These are phyloP conservation scores for Drosophila colorata DNA, from an alignment of 2,888 invertebrate species.

Conservation along the genomic window DNA sequence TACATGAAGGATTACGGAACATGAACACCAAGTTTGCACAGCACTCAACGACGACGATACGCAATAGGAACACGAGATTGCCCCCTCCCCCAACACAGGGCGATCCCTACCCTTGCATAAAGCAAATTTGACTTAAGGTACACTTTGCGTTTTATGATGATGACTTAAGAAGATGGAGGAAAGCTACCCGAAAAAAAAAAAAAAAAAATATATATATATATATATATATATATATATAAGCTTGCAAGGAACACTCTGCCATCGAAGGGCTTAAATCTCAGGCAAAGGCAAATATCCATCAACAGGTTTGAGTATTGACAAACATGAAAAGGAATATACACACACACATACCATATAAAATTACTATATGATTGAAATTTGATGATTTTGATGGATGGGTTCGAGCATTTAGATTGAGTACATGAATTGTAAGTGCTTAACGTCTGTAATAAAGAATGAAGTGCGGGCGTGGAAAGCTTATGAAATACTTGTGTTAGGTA, in stretches of 20 bases:
- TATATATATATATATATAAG: background rate
- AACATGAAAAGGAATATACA: slow-evolving; percentile 55
- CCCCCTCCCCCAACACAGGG: background rate
- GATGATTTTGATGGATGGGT: slow-evolving; percentile 54
- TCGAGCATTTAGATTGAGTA: slow-evolving; percentile 38
- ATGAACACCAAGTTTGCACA: slow-evolving; percentile 62
- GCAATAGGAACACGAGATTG: slow-evolving; percentile 53
- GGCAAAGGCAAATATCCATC: slow-evolving; percentile 51
- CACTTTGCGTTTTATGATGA: slow-evolving; percentile 68
- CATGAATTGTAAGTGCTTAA: slow-evolving; percentile 28
- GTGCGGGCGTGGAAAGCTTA: background rate
- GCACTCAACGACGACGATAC: slow-evolving; percentile 60
- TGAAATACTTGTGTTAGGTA: background rate
- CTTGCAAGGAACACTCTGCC: slow-evolving; percentile 10
- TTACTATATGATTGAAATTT: slow-evolving; percentile 68
- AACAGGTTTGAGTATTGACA: slow-evolving; percentile 73
- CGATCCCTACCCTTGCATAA: slow-evolving; percentile 20
- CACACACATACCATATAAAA: slow-evolving; percentile 54
- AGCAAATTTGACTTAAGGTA: slow-evolving; percentile 73
- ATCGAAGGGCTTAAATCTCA: slow-evolving; percentile 51
- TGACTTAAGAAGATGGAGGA: slow-evolving; percentile 42
- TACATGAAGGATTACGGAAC: slow-evolving; percentile 61
- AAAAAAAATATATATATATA: slow-evolving; percentile 23
- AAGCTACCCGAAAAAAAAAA: slow-evolving; percentile 13
- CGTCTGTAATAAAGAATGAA: background rate